Conservation (phyloP, 1,140 invertebrate genomes). For the Pogonognathellus flavescens region DNA sequence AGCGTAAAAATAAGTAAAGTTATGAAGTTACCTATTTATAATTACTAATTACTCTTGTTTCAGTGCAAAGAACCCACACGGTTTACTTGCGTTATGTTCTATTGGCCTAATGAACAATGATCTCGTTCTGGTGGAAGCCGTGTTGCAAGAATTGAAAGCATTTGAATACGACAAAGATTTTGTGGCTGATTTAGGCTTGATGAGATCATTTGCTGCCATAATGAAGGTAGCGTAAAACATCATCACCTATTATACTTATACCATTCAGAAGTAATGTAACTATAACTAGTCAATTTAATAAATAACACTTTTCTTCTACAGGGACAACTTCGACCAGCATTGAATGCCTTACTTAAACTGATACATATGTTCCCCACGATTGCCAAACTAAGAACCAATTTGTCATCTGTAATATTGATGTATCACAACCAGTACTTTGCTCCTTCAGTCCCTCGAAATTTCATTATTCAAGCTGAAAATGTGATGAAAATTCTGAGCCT, state of each 20-base stretch:
- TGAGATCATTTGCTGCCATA: slow-evolving; percentile 31
- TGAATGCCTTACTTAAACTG: slow-evolving; percentile 40
- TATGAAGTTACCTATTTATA: background rate
- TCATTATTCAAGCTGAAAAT: slow-evolving; percentile 18
- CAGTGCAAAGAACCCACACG: slow-evolving; percentile 45
- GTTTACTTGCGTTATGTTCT: slow-evolving; percentile 27
- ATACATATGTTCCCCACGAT: slow-evolving; percentile 48
- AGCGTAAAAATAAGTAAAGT: background rate
- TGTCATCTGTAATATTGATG: slow-evolving; percentile 35
- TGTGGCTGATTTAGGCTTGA: slow-evolving; percentile 47
- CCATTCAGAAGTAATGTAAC: background rate
- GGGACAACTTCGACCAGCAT: slow-evolving; percentile 3
- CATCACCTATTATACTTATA: no score
- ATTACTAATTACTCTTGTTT: no score
- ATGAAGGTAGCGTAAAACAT: slow-evolving; percentile 34
- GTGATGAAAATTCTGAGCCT: slow-evolving; percentile 2
- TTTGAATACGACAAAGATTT: slow-evolving; percentile 29
- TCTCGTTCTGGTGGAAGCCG: slow-evolving; percentile 12
- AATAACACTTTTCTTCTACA: background rate
- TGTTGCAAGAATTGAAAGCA: slow-evolving; percentile 28
- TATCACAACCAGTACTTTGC: slow-evolving; percentile 25
- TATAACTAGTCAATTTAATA: background rate
- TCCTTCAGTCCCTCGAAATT: slow-evolving; percentile 33
- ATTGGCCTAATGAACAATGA: slow-evolving; percentile 40
- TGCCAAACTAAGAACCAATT: slow-evolving; percentile 19